Evolutionary conservation across 2,797 vertebrate species (phyloP).

Genomic region (Platyrinchus mystaceus): DNA sequence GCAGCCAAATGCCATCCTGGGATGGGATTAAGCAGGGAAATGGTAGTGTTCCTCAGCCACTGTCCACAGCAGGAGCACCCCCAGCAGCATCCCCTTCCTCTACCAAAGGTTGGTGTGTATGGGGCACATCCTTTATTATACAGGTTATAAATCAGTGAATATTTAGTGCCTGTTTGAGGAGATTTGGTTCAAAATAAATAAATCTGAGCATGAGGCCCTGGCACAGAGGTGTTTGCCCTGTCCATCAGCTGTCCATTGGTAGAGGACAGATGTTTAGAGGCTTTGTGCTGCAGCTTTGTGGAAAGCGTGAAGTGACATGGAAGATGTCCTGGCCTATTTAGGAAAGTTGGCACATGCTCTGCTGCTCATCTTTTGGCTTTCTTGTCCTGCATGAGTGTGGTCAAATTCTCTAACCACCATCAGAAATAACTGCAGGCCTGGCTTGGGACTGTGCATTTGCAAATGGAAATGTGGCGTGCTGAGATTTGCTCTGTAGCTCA

Average conservation of each 20-base stretch:
- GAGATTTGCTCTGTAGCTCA: not conserved
- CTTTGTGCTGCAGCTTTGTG: not conserved
- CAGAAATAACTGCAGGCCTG: not conserved
- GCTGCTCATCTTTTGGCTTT: not conserved
- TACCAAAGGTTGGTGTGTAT: not conserved
- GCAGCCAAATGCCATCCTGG: not conserved
- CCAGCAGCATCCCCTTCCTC: not conserved
- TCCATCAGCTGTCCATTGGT: not conserved
- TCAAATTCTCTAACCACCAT: not conserved
- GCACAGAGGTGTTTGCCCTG: not conserved
- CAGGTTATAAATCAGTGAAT: not conserved
- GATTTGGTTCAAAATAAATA: not conserved
- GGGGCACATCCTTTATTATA: not conserved
- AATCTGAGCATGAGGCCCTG: not conserved
- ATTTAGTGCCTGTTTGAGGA: not conserved
- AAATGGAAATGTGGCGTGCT: accelerated
- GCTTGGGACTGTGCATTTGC: not conserved
- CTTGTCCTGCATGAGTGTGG: not conserved
- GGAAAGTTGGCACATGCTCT: not conserved
- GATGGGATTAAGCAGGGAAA: not conserved
- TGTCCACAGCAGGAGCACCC: not conserved
- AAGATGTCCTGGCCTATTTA: not conserved
- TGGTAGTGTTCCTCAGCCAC: not conserved
- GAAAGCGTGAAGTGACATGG: not conserved
- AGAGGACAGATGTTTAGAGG: not conserved